These are phyloP conservation scores for Hypsopygia costalis DNA, from an alignment of 2,888 invertebrate genomes.

Conservation along the genomic window DNA sequence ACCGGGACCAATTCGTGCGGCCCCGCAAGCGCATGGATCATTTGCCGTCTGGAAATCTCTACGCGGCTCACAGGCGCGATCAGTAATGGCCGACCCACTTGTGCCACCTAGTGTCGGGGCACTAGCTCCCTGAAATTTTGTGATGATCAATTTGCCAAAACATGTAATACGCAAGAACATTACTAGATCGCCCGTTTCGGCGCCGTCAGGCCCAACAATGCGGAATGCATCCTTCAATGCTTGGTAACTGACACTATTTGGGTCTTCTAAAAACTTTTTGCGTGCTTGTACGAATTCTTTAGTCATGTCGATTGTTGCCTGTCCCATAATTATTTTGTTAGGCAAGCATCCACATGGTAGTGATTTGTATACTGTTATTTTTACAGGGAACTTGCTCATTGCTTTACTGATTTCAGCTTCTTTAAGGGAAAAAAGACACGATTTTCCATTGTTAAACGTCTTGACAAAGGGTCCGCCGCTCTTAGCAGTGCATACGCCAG, in stretches of 20 bases:
- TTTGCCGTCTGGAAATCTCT: conserved; percentile 45
- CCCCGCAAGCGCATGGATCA: conserved; percentile 63
- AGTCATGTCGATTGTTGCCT: conserved; percentile 79
- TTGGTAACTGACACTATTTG: conserved; percentile 72
- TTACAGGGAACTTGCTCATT: conserved; percentile 77
- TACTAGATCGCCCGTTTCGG: conserved; percentile 77
- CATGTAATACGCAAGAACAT: conserved; percentile 84
- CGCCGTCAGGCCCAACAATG: conserved; percentile 69
- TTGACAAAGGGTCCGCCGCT: conserved; percentile 63
- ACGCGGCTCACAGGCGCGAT: conserved; percentile 56
- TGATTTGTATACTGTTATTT: conserved; percentile 79
- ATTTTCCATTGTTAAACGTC: conserved; percentile 83
- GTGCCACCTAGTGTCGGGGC: conserved; percentile 42
- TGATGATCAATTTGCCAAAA: conserved; percentile 83
- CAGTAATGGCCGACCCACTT: conserved; percentile 36
- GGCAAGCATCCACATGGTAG: conserved; percentile 82
- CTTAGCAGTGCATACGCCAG: conserved; percentile 52
- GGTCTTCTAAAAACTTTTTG: conserved; percentile 64
- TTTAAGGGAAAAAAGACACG: conserved; percentile 84
- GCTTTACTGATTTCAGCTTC: conserved; percentile 74
- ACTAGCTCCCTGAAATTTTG: conserved; percentile 81
- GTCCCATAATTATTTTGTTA: conserved; percentile 82
- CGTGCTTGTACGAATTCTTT: conserved; percentile 81
- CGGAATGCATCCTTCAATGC: conserved; percentile 82
- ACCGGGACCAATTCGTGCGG: conserved; percentile 5